Evolutionary conservation across 1,140 invertebrate species (phyloP), one percentile per base, ranked within the genome.

Genomic region (Bacillus rossius): DNA sequence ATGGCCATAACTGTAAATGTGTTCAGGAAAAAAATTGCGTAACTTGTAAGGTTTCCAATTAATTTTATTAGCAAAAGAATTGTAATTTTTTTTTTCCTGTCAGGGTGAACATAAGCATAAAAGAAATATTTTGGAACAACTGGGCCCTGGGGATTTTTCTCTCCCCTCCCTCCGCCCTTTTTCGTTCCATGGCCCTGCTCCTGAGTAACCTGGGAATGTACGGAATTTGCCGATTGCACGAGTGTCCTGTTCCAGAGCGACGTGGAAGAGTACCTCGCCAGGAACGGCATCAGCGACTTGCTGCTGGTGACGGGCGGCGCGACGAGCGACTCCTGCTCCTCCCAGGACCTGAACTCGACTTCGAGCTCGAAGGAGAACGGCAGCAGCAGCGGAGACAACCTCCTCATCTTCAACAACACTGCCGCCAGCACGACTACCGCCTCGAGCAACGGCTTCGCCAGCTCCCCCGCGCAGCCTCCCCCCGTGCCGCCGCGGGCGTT

Each of bases 401-500:
- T 13, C 22, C 19, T 13, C 17, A 29, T 10, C 22, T 14, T 19
- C 10, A 29, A 40, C 26, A 48, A 16, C 45, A 48, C 16, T 10
- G 34, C 23, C 48, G 34, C 48, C 7, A 48, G 16, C 45, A 48
- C 16, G 8, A 50, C 23, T 26, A 50, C 48, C 7, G n/a, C 25
- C 23, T 50, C 55, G 20, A 29, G 43, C 16, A 57, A 57, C 17
- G 55, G 55, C 8, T 19, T 57, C 4, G 41, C 23, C 17, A 42
- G 14, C 37, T 17, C 34, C 62, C 84, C 82, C 23, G 83, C 85
- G 47, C 81, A 85, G 56, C 85, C 85, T 63, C 84, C 83, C 23
- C 84, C 85, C 50, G 81, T 86, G 54, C 85, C 85, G 59, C 84
- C 85, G 19, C 76, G 85, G 60, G 77, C 79, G 63, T 76, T 84